Conservation (phyloP, 2,113 vertebrate species). For the Leptodactylus fuscus region DNA sequence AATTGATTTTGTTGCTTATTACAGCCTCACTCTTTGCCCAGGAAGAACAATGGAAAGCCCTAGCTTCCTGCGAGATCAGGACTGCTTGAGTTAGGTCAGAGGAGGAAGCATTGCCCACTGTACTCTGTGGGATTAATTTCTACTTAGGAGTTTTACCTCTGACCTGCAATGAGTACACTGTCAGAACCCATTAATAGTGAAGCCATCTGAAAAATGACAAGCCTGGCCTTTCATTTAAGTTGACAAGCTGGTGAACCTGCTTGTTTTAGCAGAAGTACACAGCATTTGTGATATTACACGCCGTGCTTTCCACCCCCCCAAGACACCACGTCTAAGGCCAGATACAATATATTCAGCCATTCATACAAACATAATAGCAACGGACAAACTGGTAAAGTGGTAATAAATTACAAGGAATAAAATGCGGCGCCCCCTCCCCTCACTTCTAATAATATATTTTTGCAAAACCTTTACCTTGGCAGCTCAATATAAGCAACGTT, state of each 20-base stretch:
- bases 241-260: slow-evolving; percentile 50
- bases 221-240: slow-evolving; percentile 32
- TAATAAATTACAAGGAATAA: not conserved
- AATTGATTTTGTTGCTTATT: not conserved
- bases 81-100: slow-evolving; percentile 34
- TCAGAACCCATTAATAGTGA: slow-evolving; percentile 49
- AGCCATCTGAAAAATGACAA: slow-evolving; percentile 54
- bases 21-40: not conserved
- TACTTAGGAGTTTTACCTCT: slow-evolving; percentile 50
- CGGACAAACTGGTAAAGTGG: not conserved
- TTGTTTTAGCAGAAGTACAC: slow-evolving; percentile 21
- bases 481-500: slow-evolving; percentile 51
- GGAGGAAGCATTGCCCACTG: slow-evolving; percentile 41
- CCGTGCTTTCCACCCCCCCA: not conserved
- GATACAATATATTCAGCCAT: slow-evolving; percentile 52
- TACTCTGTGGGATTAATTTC: slow-evolving; percentile 48
- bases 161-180: slow-evolving; percentile 49
- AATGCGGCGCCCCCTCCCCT: not conserved
- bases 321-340: slow-evolving; percentile 13
- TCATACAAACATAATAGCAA: slow-evolving; percentile 47
- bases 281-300: not conserved
- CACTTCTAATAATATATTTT: slow-evolving; percentile 53
- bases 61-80: slow-evolving; percentile 29
- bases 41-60: not conserved
- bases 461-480: slow-evolving; percentile 59